phyloP scores from a whole-genome alignment of 2,113 vertebrate species.

The Apistogramma diplotaenia region DNA sequence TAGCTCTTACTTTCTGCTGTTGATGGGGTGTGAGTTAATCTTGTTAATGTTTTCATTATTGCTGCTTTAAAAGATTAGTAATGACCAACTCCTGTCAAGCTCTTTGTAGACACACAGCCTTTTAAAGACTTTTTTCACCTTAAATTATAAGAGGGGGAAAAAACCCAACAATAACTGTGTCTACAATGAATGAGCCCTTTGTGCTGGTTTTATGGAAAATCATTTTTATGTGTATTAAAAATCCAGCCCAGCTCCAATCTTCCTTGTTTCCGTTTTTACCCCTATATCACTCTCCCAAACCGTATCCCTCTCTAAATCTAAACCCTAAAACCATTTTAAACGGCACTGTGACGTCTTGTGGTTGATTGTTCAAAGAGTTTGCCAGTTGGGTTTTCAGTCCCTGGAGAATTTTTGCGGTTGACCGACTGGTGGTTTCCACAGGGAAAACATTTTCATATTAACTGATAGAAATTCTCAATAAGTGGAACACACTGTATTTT shows the following conservation, averaged over 20 bases:
- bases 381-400: constrained; percentile 19
- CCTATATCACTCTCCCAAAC: constrained; percentile 10
- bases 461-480: constrained; percentile 46
- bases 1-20: background rate
- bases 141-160: background rate
- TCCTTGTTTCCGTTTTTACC: constrained; percentile 9
- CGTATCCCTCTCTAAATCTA: constrained; percentile 31
- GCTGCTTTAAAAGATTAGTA: background rate
- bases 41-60: background rate
- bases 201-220: constrained; percentile 7
- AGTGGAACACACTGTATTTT: constrained; percentile 10
- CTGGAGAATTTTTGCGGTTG: constrained; percentile 34
- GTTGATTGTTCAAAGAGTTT: constrained; percentile 39
- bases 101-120: background rate
- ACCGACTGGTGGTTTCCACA: constrained; percentile 44
- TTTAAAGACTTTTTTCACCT: background rate
- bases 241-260: background rate
- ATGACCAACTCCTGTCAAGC: background rate
- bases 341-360: constrained; percentile 43
- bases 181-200: constrained; percentile 20
- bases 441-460: constrained; percentile 57
- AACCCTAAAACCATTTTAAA: constrained; percentile 17
- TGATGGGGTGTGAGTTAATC: background rate
- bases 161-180: background rate
- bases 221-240: background rate